A percentile compares a stretch with the other conserved stretches of the same genome.
phyloP scores from a whole-genome alignment of 2,888 invertebrate species.

The Clanis bilineata region DNA sequence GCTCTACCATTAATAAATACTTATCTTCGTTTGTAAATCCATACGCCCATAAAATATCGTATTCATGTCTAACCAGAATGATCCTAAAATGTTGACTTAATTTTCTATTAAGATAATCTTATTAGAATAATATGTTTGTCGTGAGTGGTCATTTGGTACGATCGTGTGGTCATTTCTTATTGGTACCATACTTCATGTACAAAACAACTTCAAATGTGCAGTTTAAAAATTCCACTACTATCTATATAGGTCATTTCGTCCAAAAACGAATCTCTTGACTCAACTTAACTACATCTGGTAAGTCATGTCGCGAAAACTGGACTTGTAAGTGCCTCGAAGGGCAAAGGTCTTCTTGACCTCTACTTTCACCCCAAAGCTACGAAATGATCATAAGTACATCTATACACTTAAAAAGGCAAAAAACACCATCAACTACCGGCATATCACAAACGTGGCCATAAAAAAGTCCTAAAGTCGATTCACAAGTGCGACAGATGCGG shows the following conservation, averaged over 20 bases:
- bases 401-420: neutral
- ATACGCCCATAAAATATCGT: too few relatives aligned
- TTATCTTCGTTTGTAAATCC: too few relatives aligned
- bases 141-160: too few relatives aligned
- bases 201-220: neutral
- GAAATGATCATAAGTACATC: neutral
- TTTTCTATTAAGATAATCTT: neutral
- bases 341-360: neutral
- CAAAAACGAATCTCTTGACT: neutral
- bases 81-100: neutral
- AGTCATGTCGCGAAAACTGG: neutral
- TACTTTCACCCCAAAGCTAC: slow-evolving; percentile 1
- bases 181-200: neutral
- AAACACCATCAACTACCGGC: slow-evolving; percentile 4
- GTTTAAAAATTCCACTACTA: neutral
- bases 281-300: neutral
- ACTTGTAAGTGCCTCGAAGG: neutral
- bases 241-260: neutral
- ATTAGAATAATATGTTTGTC: neutral
- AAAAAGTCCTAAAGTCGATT: slow-evolving; percentile 36
- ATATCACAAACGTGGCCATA: slow-evolving; percentile 40
- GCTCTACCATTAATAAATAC: neutral
- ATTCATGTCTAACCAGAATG: neutral
- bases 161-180: neutral
- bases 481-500: slow-evolving; percentile 61